Conservation (phyloP, 2,113 vertebrate species). For the Eclectus roratus region DNA sequence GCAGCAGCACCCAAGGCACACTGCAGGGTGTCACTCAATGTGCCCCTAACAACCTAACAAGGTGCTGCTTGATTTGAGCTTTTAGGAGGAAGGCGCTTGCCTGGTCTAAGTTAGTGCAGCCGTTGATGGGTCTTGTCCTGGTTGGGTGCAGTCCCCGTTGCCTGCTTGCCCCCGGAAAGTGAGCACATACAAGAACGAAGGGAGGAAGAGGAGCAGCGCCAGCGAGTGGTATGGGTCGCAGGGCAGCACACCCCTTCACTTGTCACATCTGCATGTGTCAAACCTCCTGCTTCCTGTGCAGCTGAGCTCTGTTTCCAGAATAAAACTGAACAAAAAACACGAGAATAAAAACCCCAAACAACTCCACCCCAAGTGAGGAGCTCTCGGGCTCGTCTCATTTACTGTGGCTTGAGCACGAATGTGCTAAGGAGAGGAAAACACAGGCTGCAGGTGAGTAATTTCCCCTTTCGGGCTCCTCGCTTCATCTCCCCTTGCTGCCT, state of each 20-base stretch:
- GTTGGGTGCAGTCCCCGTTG: fast-evolving
- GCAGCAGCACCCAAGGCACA: neutral
- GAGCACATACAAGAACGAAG: fast-evolving
- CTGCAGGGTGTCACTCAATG: fast-evolving
- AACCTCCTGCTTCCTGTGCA: neutral
- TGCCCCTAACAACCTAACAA: neutral
- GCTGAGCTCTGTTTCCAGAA: neutral
- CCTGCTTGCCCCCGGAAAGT: neutral
- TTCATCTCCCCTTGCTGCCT: neutral
- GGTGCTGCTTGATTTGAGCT: neutral
- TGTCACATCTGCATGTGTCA: neutral
- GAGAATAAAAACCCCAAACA: neutral
- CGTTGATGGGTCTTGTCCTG: neutral
- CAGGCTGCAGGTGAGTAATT: neutral
- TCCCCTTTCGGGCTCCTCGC: neutral
- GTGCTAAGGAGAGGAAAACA: neutral
- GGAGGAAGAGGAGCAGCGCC: neutral
- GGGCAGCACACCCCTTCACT: neutral
- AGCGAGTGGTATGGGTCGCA: neutral
- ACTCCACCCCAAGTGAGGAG: neutral
- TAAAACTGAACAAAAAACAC: neutral
- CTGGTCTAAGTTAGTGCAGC: neutral
- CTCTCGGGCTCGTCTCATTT: neutral
- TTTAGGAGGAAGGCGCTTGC: neutral
- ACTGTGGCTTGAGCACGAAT: neutral